phyloP scores from a whole-genome alignment of 2,888 invertebrate species.

The Drosophila koepferae region DNA sequence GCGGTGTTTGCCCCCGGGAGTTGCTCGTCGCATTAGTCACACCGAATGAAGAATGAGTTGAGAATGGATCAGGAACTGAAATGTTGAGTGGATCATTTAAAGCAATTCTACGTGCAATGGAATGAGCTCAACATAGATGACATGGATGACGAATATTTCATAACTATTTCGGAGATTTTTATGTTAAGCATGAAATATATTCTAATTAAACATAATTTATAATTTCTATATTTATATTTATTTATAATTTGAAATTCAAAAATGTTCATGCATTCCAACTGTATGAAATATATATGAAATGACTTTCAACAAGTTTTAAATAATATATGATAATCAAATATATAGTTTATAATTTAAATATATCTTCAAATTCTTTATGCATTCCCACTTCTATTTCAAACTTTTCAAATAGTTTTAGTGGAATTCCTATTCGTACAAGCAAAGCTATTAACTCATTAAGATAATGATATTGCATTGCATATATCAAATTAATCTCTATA shows the following conservation, averaged over 20 bases:
- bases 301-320: neutral
- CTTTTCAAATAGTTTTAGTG: neutral
- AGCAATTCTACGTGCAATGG: neutral
- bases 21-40: slow-evolving; percentile 53
- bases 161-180: neutral
- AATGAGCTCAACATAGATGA: neutral
- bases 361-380: neutral
- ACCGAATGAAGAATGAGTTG: neutral
- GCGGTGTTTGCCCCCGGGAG: slow-evolving; percentile 57
- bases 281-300: too few relatives aligned
- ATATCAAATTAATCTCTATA: slow-evolving; percentile 1
- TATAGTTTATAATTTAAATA: neutral
- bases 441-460: neutral
- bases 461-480: neutral
- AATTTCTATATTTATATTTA: too few relatives aligned
- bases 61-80: slow-evolving; percentile 4
- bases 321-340: neutral
- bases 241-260: too few relatives aligned
- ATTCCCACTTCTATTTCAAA: neutral
- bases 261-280: too few relatives aligned
- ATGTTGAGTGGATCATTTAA: neutral
- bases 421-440: neutral
- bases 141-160: neutral
- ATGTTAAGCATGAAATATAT: neutral
- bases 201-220: too few relatives aligned